Base-by-base conservation (phyloP, 2,797 vertebrate species). In the Acipenser ruthenus region DNA sequence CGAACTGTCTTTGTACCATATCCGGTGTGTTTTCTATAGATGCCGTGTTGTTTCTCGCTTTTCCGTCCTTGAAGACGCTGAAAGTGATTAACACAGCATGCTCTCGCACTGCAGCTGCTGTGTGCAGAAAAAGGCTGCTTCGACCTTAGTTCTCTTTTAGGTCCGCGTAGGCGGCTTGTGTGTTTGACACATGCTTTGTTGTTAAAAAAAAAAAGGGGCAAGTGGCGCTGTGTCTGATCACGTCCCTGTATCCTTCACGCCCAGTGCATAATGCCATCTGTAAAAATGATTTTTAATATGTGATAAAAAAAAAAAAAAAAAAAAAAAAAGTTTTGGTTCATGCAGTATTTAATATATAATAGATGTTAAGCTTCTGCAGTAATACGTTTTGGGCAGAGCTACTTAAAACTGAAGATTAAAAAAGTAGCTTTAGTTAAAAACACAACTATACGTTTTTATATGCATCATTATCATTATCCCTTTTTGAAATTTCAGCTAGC, bases 1-100 rank as follows among this genome's bases (percentile, higher is more conserved):
- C 47, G 53, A 63, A 55, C 48, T 64, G 63, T 68, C 52, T 63
- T 58, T 58, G 63, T 55, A 73, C 63, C 70, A 72, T 72, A 49
- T 65, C 67, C 64, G 59, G 37, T 23, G 53, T 62, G 49, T 62
- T 8, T 48, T 62, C 51, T 37, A 50, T 15, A 52, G 68, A 51
- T 66, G 49, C 55, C 7, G 2, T 7, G 23, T 6, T 13, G 51
- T 58, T 58, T 55, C 58, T 48, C 60, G 13, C 50, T 50, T 61
- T 62, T 50, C 55, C 12, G 60, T 66, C 64, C 70, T 65, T 62
- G 66, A 58, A 62, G 63, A 50, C 50, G 53, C 65, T 47, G 12
- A n/a, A 48, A 49, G 18, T 58, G 55, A 15, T 2, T 6, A 56
- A 10, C 8, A 8, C 51, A 11, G 11, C 51, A 52, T 52, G 51